phyloP scores from a whole-genome alignment of 2,113 vertebrate genomes.

The Xiphophorus hellerii region DNA sequence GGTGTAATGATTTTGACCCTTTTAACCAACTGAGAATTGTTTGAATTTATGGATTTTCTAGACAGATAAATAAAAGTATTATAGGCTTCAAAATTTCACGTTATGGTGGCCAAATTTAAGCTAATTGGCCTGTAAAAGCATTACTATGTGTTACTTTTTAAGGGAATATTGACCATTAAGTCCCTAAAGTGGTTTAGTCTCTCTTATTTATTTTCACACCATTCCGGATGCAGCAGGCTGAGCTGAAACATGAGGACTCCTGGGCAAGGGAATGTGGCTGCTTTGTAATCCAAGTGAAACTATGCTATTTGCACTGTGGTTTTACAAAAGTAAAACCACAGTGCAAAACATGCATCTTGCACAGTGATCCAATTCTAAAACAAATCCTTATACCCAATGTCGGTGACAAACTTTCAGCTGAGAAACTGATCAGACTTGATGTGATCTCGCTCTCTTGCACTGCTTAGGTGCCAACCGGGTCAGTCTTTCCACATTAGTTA shows the following conservation, averaged over 20 bases:
- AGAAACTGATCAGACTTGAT: slow-evolving; percentile 32
- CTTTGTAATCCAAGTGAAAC: slow-evolving; percentile 40
- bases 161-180: background rate
- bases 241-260: slow-evolving; percentile 44
- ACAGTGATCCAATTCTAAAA: slow-evolving; percentile 6
- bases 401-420: slow-evolving; percentile 27
- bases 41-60: background rate
- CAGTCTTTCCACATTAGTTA: slow-evolving; percentile 39
- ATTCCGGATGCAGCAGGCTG: slow-evolving; percentile 32
- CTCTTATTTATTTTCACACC: slow-evolving; percentile 36
- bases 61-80: background rate
- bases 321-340: background rate
- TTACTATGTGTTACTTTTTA: slow-evolving; percentile 3
- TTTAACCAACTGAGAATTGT: background rate
- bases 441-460: slow-evolving; percentile 7
- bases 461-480: slow-evolving; percentile 38
- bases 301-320: slow-evolving; percentile 29
- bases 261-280: slow-evolving; percentile 17
- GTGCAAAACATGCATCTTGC: slow-evolving; percentile 38
- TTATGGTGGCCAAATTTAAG: background rate
- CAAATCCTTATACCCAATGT: background rate
- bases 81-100: background rate
- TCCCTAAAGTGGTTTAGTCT: slow-evolving; percentile 34
- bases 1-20: background rate
- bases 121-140: background rate